A percentile compares a stretch with the other conserved stretches of the same genome.
Conservation (phyloP, 2,888 invertebrate genomes). For the Cheilosia grossa region DNA sequence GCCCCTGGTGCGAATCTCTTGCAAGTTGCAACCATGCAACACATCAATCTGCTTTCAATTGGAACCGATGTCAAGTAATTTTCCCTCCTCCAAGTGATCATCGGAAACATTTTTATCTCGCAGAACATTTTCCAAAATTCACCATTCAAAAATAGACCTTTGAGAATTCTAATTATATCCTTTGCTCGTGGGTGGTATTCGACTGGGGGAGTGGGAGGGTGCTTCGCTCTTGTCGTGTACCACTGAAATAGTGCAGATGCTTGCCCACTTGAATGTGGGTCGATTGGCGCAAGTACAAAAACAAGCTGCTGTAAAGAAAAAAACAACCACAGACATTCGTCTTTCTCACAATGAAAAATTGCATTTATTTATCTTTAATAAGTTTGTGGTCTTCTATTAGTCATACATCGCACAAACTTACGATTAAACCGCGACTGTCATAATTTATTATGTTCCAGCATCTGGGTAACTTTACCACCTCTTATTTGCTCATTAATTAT, state of each 20-base stretch:
- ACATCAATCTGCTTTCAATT: not conserved
- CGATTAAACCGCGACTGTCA: not conserved
- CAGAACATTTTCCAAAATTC: not conserved
- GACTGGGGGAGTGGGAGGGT: not conserved
- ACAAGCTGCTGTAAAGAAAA: not conserved
- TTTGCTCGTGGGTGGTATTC: no score
- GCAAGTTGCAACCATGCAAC: not conserved
- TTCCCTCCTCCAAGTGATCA: not conserved
- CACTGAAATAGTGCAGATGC: slow-evolving; percentile 2
- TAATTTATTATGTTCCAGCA: slow-evolving; percentile 8
- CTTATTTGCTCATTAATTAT: slow-evolving; percentile 23
- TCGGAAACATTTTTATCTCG: not conserved
- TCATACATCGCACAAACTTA: not conserved
- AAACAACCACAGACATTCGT: not conserved
- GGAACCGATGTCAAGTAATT: not conserved
- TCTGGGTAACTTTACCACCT: slow-evolving; percentile 8
- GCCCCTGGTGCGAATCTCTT: not conserved
- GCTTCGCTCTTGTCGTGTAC: not conserved
- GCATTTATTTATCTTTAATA: not conserved
- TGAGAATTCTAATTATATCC: not conserved
- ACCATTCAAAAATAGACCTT: not conserved
- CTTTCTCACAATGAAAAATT: not conserved
- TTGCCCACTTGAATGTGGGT: not conserved
- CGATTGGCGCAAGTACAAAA: slow-evolving; percentile 7
- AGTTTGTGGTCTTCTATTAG: slow-evolving; percentile 1